Evolutionary conservation across 2,113 vertebrate species (phyloP).

Genomic region (Colistium nudipinnis): DNA sequence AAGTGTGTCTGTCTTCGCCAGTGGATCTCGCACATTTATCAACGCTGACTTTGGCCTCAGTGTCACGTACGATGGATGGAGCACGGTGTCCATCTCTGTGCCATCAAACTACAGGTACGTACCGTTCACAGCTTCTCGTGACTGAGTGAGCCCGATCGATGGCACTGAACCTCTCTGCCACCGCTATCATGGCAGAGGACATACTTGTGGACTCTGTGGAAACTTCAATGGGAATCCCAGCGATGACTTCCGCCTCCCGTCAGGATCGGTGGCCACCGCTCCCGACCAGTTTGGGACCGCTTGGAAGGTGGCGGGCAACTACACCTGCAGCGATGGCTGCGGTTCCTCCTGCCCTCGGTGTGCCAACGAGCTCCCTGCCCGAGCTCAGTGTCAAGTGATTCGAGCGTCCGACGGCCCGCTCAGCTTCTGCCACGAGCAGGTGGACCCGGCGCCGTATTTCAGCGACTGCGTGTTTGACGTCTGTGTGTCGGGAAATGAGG

Average conservation of each 20-base stretch:
- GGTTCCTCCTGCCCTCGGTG: constrained; percentile 53
- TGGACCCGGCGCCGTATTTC: constrained; percentile 61
- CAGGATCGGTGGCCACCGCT: constrained; percentile 35
- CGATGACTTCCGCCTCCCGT: constrained; percentile 64
- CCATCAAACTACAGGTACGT: constrained; percentile 57
- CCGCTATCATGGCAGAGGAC: constrained; percentile 19
- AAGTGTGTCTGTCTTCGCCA: constrained; percentile 51
- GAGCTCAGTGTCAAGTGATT: constrained; percentile 64
- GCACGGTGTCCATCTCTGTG: constrained; percentile 55
- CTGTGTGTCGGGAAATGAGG: constrained; percentile 52
- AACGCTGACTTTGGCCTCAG: constrained; percentile 61
- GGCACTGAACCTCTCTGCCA: not conserved
- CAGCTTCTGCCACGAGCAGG: constrained; percentile 56
- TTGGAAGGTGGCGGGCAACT: constrained; percentile 61
- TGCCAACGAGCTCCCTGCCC: constrained; percentile 18
- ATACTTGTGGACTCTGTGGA: constrained; percentile 75
- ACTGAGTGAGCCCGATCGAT: not conserved
- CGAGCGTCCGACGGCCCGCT: constrained; percentile 57
- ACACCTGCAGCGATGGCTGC: constrained; percentile 47
- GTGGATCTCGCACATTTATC: constrained; percentile 45
- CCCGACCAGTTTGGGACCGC: constrained; percentile 41
- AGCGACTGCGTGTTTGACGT: constrained; percentile 72
- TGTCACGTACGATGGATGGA: constrained; percentile 65
- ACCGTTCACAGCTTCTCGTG: not conserved
- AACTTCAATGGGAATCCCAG: constrained; percentile 71